A percentile compares a stretch with the other conserved stretches of the same genome.
Evolutionary conservation across 2,888 invertebrate species (phyloP).

Genomic region (Coremacera marginata): DNA sequence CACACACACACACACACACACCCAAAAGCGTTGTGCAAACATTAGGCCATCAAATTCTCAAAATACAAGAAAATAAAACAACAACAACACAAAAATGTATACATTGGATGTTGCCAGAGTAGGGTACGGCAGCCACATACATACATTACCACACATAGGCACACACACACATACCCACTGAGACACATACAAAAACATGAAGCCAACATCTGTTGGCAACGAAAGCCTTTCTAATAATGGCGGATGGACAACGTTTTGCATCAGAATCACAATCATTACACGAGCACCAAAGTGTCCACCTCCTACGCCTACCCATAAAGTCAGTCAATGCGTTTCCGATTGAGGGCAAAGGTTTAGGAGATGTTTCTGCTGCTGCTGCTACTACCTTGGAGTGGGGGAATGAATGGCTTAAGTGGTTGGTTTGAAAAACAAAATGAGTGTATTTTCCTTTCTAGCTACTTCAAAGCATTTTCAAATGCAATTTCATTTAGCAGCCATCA

Average conservation of each 20-base stretch:
- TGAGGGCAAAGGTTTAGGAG: neutral
- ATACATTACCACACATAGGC: neutral
- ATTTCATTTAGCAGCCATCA: constrained; percentile 9
- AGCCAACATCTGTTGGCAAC: constrained; percentile 29
- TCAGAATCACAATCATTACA: constrained; percentile 41
- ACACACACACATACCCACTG: neutral
- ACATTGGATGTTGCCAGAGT: neutral
- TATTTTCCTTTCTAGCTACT: neutral
- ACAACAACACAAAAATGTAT: neutral
- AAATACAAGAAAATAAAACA: constrained; percentile 15
- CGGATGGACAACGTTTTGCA: constrained; percentile 31
- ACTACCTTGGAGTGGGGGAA: neutral
- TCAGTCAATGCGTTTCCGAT: constrained; percentile 1
- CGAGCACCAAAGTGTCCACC: neutral
- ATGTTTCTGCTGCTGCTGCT: neutral
- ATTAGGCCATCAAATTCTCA: constrained; percentile 26
- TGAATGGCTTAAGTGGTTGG: constrained; percentile 4
- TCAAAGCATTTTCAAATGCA: neutral
- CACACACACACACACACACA: neutral
- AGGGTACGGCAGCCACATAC: neutral
- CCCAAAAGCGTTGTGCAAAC: neutral
- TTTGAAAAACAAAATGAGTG: constrained; percentile 18
- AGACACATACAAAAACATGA: constrained; percentile 20
- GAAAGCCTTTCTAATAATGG: constrained; percentile 30
- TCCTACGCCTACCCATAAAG: neutral